Conservation (phyloP, 2,797 vertebrate species). For the Mormyrops boulengeri region DNA sequence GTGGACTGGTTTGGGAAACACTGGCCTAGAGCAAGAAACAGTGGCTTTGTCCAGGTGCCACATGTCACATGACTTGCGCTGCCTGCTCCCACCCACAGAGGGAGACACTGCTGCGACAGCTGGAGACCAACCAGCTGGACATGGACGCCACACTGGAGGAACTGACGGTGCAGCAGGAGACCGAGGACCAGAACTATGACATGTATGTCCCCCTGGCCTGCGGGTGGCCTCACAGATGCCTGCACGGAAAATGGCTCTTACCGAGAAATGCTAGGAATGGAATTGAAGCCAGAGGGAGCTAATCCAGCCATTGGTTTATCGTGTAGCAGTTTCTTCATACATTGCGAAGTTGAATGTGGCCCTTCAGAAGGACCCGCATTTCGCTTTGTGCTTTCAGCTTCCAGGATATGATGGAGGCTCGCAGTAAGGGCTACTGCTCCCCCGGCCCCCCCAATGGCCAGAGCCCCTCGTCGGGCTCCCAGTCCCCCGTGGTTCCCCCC, state of each 20-base stretch:
- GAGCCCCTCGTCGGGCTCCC: slow-evolving; percentile 86
- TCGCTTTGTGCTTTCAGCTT: slow-evolving; percentile 64
- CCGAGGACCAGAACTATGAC: slow-evolving; percentile 95
- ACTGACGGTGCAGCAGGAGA: slow-evolving; percentile 90
- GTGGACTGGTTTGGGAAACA: not conserved
- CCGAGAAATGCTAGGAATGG: not conserved
- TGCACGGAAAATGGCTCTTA: not conserved
- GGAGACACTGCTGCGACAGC: slow-evolving; percentile 89
- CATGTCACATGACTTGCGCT: not conserved
- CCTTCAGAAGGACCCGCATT: not conserved
- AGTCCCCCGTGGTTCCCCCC: slow-evolving; percentile 77
- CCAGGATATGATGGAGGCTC: slow-evolving; percentile 84
- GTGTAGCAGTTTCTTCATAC: not conserved
- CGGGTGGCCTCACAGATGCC: not conserved
- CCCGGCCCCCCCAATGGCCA: slow-evolving; percentile 76
- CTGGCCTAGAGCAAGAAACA: not conserved
- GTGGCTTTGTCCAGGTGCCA: not conserved
- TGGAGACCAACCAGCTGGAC: slow-evolving; percentile 97
- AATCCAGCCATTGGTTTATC: not conserved
- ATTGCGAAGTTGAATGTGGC: not conserved
- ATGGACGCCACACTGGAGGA: slow-evolving; percentile 96
- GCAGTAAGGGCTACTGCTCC: slow-evolving; percentile 69
- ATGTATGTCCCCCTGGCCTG: slow-evolving; percentile 61
- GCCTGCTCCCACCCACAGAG: slow-evolving; percentile 57
- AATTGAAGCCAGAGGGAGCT: not conserved